Percentiles rank a stretch among this genome's conserved stretches.
phyloP scores from a whole-genome alignment of 2,113 vertebrate species.

The Casuarius casuarius region DNA sequence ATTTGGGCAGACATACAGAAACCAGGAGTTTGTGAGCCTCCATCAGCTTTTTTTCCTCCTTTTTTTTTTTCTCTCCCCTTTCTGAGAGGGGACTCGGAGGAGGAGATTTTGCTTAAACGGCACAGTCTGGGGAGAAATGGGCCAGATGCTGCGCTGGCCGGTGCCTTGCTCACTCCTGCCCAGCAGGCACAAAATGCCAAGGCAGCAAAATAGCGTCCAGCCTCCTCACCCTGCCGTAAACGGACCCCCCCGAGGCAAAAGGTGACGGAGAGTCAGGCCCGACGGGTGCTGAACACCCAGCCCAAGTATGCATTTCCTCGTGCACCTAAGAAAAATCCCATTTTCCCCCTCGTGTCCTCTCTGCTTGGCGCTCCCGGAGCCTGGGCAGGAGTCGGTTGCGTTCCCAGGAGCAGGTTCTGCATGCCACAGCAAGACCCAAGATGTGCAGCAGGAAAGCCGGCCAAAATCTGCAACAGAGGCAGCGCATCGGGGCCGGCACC shows the following conservation, averaged over 20 bases:
- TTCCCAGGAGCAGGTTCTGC: neutral
- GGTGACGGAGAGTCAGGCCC: no score
- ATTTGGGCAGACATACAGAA: slow-evolving; percentile 59
- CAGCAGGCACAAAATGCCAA: neutral
- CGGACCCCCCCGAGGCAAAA: neutral
- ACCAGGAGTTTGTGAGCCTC: neutral
- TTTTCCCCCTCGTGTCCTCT: no score
- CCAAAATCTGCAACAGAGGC: neutral
- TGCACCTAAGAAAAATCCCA: neutral
- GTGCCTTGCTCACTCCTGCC: neutral
- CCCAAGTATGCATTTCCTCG: neutral
- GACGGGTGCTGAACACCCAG: neutral
- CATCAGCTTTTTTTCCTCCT: accelerated
- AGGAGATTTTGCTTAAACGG: neutral
- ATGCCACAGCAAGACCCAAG: neutral
- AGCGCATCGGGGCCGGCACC: accelerated
- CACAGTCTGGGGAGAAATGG: neutral
- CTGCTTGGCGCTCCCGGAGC: neutral
- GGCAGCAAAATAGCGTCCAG: neutral
- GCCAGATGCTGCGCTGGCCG: accelerated
- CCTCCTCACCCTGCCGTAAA: neutral
- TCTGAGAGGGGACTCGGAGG: neutral
- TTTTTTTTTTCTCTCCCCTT: neutral
- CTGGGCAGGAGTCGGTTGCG: neutral
- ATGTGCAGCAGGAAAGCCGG: neutral